Evolutionary conservation across 1,140 invertebrate genomes (phyloP).

Genomic region (Chrysomallon squamiferum): DNA sequence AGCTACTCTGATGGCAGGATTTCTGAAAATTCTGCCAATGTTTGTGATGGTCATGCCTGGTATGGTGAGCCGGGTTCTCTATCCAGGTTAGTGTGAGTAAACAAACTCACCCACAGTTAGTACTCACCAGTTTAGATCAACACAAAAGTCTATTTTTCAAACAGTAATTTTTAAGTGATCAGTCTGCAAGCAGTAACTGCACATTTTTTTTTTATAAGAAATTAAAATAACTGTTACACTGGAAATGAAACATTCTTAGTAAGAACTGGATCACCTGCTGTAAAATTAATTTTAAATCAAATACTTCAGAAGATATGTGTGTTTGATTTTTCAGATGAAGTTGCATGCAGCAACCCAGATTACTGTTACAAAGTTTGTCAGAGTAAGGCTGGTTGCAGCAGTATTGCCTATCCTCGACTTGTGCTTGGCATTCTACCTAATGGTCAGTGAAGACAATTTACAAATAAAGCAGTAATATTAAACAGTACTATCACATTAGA

Average conservation of each 20-base stretch:
- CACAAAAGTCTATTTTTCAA: too few species aligned
- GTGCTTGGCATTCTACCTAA: slow-evolving; percentile 65
- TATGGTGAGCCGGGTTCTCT: slow-evolving; percentile 68
- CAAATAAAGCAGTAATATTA: background rate
- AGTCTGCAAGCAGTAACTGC: too few species aligned
- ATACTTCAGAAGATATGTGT: background rate
- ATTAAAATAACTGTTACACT: too few species aligned
- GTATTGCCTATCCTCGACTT: slow-evolving; percentile 66
- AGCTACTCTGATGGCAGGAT: slow-evolving; percentile 66
- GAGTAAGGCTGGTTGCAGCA: slow-evolving; percentile 63
- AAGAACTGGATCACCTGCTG: too few species aligned
- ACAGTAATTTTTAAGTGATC: too few species aligned
- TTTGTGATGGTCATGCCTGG: slow-evolving; percentile 69
- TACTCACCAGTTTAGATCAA: too few species aligned
- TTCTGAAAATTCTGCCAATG: slow-evolving; percentile 67
- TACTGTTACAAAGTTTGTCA: slow-evolving; percentile 63
- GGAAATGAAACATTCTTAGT: too few species aligned
- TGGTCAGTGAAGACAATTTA: slow-evolving; percentile 20
- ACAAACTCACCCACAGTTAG: background rate
- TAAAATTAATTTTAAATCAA: background rate
- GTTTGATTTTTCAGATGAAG: slow-evolving; percentile 62
- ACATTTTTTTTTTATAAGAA: too few species aligned
- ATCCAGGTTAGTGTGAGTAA: slow-evolving; percentile 52
- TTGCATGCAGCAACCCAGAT: slow-evolving; percentile 64
- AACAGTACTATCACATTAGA: background rate